Conservation (phyloP, 2,113 vertebrate genomes). For the Scytalopus superciliaris region DNA sequence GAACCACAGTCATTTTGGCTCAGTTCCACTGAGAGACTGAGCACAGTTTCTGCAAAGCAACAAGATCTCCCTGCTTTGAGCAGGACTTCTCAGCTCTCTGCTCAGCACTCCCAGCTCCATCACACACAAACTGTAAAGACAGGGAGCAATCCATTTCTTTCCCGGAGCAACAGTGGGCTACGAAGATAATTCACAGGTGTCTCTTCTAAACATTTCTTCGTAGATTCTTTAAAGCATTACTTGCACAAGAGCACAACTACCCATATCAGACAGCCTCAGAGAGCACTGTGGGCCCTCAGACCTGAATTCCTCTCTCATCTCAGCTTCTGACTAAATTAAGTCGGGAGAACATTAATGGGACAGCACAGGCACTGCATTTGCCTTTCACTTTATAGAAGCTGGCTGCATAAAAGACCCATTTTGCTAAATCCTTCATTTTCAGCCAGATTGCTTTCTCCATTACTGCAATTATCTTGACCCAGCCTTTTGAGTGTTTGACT, state of each 20-base stretch:
- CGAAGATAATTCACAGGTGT: neutral
- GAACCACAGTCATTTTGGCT: neutral
- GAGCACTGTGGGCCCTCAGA: neutral
- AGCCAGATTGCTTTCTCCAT: neutral
- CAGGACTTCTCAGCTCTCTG: neutral
- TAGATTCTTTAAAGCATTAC: neutral
- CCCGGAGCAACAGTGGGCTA: neutral
- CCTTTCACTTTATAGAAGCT: neutral
- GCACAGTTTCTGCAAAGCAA: neutral
- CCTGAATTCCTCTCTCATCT: neutral
- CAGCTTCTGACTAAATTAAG: neutral
- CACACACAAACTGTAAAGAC: neutral
- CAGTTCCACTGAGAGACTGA: neutral
- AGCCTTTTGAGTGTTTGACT: neutral
- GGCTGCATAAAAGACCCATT: neutral
- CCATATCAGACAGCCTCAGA: neutral
- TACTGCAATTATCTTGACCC: conserved; percentile 8
- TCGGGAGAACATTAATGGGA: neutral
- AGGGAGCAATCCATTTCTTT: neutral
- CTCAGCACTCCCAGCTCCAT: neutral
- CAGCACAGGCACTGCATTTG: neutral
- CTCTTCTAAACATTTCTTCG: neutral
- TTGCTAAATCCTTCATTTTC: neutral
- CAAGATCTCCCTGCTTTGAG: neutral
- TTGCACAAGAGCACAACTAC: neutral